Evolutionary conservation across 1,140 invertebrate genomes (phyloP), one percentile per base, ranked within the genome.

Genomic region (Choristoneura fumiferana): DNA sequence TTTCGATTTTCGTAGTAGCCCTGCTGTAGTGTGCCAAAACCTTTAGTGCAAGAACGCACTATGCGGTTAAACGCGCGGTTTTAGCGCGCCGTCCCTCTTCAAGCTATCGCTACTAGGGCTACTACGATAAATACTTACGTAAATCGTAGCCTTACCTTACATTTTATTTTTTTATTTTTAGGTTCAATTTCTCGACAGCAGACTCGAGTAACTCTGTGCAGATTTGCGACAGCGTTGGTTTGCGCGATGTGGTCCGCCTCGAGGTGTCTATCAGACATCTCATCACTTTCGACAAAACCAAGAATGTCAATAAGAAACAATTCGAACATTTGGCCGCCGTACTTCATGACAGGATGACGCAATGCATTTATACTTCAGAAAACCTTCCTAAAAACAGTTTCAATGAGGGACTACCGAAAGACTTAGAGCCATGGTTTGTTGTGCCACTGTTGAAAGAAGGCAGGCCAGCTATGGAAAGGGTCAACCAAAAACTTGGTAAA

Each of bases 151-250:
- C n/a, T n/a, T n/a, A n/a, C n/a, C n/a, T n/a, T n/a, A n/a, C n/a
- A 5, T 12, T 14, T 8, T 33, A 54, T 13, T n/a, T 22, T 4
- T 70, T 70, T 70, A 60, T 68, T 81, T 90, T 84, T 78, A 96
- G 96, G 77, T 92, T 98, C 60, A 98, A 97, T 87, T 98, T 98
- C 84, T 98, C 96, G 8, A 98, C 97, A 36, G 93, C 97, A 0
- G 97, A 97, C 76, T 98, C 97, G 0, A 98, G 96, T 62, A 99
- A 99, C 90, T 96, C 96, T 52, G 95, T 98, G 2, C 97, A 97
- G 22, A 98, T 99, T 66, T 98, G 96, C 82, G 92, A 94, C 64
- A 95, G 96, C 62, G 91, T 98, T 52, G 94, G 95, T 5, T 81
- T 98, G 4, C 81, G 86, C 17, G 91, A 93, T 81, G 90, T 98